phyloP scores from a whole-genome alignment of 1,140 invertebrate species.

The Phenacoccus solenopsis region DNA sequence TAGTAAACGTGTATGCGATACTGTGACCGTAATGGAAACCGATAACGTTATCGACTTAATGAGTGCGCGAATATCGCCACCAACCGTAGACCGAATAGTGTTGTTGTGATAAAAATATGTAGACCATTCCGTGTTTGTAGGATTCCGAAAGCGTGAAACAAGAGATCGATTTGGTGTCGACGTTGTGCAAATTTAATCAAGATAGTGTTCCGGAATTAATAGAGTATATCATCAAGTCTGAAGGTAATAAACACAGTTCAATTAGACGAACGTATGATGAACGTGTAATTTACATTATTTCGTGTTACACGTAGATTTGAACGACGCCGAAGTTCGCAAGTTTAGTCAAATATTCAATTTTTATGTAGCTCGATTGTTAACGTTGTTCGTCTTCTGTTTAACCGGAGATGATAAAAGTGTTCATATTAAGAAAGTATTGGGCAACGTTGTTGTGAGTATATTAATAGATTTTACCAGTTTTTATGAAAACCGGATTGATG shows the following conservation, averaged over 20 bases:
- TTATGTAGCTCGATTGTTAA: not conserved
- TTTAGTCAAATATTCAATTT: conserved; percentile 5
- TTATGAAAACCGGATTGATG: too few species aligned
- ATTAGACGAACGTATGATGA: too few species aligned
- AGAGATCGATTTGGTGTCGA: conserved; percentile 6
- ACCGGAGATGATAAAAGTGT: conserved; percentile 10
- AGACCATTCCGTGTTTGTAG: too few species aligned
- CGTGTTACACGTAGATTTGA: not conserved
- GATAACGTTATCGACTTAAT: not conserved
- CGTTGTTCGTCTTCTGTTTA: not conserved
- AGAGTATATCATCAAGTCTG: not conserved
- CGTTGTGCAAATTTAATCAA: conserved; percentile 9
- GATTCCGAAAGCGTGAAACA: conserved; percentile 6
- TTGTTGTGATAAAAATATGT: too few species aligned
- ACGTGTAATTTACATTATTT: not conserved
- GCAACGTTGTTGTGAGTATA: not conserved
- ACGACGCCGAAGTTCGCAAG: not conserved
- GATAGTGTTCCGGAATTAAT: conserved; percentile 11
- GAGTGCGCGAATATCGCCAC: too few species aligned
- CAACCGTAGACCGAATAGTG: too few species aligned
- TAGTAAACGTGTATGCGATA: too few species aligned
- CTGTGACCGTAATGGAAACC: too few species aligned
- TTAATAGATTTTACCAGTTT: too few species aligned
- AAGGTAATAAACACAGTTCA: conserved; percentile 5
- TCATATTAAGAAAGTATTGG: not conserved